A percentile compares a stretch with the other conserved stretches of the same genome.
phyloP scores from a whole-genome alignment of 53 echinoderm and acorn worm species.

The Stichopus horrens region DNA sequence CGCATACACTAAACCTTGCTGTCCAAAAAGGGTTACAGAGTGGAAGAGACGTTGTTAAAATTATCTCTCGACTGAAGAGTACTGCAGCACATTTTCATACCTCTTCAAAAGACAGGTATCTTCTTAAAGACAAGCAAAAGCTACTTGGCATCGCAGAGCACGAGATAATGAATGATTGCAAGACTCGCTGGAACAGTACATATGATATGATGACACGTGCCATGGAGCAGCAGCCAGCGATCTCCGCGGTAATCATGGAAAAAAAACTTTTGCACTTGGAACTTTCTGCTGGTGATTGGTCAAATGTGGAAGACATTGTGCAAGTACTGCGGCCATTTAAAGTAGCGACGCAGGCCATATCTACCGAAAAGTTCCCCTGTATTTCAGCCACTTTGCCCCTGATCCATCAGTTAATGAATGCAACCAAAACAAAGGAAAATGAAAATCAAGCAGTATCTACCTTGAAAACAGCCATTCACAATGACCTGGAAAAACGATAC shows the following conservation, averaged over 20 bases:
- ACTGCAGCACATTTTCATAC: constrained; percentile 18
- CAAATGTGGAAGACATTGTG: constrained; percentile 19
- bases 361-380: constrained; percentile 19
- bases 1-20: constrained; percentile 1
- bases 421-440: constrained; percentile 17
- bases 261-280: constrained; percentile 25
- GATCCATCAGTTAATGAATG: constrained; percentile 1
- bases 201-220: constrained; percentile 2
- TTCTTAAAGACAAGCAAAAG: constrained; percentile 22
- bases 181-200: constrained; percentile 15
- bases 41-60: background rate
- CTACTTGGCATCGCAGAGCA: constrained; percentile 6
- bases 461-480: constrained; percentile 15
- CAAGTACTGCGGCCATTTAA: constrained; percentile 25
- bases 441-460: constrained; percentile 18
- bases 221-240: constrained; percentile 18
- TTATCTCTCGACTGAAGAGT: constrained; percentile 13
- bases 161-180: constrained; percentile 6
- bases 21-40: constrained; percentile 22
- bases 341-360: constrained; percentile 23
- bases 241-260: background rate
- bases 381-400: constrained; percentile 22
- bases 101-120: constrained; percentile 29
- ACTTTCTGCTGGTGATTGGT: constrained; percentile 22
- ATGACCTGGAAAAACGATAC: constrained; percentile 18